Evolutionary conservation across 2,113 vertebrate genomes (phyloP).

Genomic region (Fulica atra): DNA sequence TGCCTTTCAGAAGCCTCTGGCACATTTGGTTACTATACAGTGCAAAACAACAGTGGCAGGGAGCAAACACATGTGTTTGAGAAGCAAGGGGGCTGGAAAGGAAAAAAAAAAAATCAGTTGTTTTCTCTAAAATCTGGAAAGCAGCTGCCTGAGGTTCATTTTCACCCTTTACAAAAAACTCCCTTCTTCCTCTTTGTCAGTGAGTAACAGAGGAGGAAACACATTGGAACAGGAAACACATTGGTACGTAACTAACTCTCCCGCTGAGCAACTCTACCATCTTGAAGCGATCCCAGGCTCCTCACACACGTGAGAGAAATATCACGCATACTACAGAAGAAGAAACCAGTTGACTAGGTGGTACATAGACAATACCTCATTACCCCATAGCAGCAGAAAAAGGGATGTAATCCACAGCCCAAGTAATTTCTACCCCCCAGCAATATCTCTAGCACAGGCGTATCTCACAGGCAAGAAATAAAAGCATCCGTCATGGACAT

Average conservation of each 20-base stretch:
- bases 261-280: background rate
- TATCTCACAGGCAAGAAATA: background rate
- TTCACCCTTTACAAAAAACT: background rate
- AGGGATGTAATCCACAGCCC: background rate
- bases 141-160: background rate
- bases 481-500: background rate
- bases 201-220: background rate
- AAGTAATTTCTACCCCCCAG: background rate
- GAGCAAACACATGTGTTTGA: background rate
- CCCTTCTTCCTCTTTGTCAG: background rate
- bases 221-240: background rate
- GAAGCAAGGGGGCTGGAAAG: background rate
- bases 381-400: background rate
- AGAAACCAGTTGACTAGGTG: background rate
- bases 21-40: background rate
- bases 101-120: background rate
- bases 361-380: background rate
- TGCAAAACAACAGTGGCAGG: background rate
- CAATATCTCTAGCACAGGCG: background rate
- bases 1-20: background rate
- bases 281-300: background rate
- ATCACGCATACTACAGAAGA: background rate
- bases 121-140: slow-evolving; percentile 13
- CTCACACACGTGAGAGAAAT: background rate
- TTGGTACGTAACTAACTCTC: background rate